phyloP scores from a whole-genome alignment of 2,113 vertebrate genomes.

The Daboia siamensis region DNA sequence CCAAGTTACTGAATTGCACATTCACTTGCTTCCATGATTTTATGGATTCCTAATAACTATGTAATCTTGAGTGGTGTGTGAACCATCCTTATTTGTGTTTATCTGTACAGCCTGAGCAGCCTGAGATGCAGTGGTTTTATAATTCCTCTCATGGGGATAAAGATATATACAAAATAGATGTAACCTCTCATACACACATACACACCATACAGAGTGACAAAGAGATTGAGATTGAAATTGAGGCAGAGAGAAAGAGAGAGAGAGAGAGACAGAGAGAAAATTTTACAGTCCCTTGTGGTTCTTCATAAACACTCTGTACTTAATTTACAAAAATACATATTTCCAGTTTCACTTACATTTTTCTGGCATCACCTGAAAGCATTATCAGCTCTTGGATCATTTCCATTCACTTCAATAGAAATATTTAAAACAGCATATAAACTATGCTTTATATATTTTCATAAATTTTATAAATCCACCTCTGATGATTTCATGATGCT shows the following conservation, averaged over 20 bases:
- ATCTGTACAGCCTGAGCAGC: conserved; percentile 66
- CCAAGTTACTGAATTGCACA: neutral
- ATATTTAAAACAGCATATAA: neutral
- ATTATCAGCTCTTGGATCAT: conserved; percentile 11
- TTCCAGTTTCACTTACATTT: conserved; percentile 23
- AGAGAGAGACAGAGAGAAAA: neutral
- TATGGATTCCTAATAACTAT: conserved; percentile 30
- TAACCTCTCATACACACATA: conserved; percentile 17
- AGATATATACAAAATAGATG: conserved; percentile 75
- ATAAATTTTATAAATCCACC: neutral
- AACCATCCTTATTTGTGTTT: conserved; percentile 47
- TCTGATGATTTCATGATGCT: neutral
- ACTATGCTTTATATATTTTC: neutral
- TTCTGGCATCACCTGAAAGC: conserved; percentile 5
- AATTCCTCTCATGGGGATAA: conserved; percentile 57
- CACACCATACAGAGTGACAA: conserved; percentile 1
- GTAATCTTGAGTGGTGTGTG: conserved; percentile 1
- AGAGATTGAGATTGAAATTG: no score
- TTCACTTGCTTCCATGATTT: neutral
- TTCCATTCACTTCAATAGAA: neutral
- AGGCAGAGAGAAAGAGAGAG: no score
- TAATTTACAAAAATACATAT: conserved; percentile 61
- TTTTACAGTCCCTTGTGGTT: conserved; percentile 53
- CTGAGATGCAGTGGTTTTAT: conserved; percentile 60
- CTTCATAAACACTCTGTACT: conserved; percentile 43